Evolutionary conservation across 2,113 vertebrate genomes (phyloP).

Genomic region (Calypte anna): DNA sequence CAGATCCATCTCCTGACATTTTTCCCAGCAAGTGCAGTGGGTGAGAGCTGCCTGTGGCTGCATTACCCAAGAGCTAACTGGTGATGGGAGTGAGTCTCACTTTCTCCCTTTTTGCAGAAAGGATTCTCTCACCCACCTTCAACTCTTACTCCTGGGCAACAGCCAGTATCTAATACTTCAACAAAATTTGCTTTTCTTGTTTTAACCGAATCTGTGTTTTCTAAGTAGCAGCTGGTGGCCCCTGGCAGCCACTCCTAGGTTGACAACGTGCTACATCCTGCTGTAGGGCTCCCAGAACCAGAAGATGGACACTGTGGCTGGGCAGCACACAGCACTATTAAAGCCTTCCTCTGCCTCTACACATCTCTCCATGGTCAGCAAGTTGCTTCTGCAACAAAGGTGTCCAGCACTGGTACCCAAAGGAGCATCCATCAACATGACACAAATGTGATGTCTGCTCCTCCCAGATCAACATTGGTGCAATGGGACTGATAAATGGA

Average conservation of each 20-base stretch:
- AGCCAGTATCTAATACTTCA: background rate
- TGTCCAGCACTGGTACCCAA: background rate
- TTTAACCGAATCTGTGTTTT: background rate
- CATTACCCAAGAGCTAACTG: background rate
- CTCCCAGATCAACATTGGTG: background rate
- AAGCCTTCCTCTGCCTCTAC: background rate
- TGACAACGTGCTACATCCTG: background rate
- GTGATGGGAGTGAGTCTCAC: background rate
- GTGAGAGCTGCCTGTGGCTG: background rate
- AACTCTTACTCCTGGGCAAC: background rate
- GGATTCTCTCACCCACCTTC: background rate
- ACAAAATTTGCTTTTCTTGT: background rate
- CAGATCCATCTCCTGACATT: background rate
- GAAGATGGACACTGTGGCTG: background rate
- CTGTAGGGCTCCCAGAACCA: background rate
- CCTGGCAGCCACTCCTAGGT: background rate
- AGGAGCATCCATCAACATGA: background rate
- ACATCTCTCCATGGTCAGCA: accelerated
- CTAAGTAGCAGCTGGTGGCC: background rate
- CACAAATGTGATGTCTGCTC: background rate
- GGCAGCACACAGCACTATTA: background rate
- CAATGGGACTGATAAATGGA: background rate
- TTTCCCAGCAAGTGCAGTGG: background rate
- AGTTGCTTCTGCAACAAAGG: background rate
- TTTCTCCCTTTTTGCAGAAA: background rate